Base-by-base conservation (phyloP, 2,797 vertebrate species). In the Eupleurogrammus muticus region DNA sequence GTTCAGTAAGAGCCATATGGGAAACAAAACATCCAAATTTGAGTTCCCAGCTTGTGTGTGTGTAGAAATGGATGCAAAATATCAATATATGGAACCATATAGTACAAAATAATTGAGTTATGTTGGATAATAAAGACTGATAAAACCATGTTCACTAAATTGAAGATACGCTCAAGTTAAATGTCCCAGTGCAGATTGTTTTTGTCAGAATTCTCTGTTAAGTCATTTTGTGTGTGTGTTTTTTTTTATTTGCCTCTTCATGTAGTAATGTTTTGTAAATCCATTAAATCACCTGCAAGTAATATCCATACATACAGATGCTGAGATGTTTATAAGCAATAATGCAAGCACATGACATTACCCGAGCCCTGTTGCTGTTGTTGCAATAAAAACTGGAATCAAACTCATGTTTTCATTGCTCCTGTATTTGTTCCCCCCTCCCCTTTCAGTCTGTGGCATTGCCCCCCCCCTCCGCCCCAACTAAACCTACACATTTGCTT, bases 311-410 rank as follows among this genome's bases (percentile, higher is more conserved):
- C 53, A 35, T 71, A 36, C 58, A 48, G 61, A 58, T 70, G 70
- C 59, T 66, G 46, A 75, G 52, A 65, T 47, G 75, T 79, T 81
- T 36, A 51, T 58, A 70, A 57, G 53, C 75, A 72, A 77, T 79
- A 82, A 61, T 57, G 51, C 49, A 61, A 54, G 28, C 66, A 54
- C 73, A 21, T 73, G 48, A 61, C 84, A 76, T 85, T 81, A 66
- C 44, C 12, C 58, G 57, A 75, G 17, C 48, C 80, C 50, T 87
- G 75, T 83, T 83, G 56, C 48, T 79, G 57, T 72, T 85, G 70
- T 85, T 77, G 67, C 68, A 93, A 93, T 93, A 94, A 94, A 93
- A 76, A 87, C 78, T 90, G 81, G 63, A 87, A 90, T 89, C 79
- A 75, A 87, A 90, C 73, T 77, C 72, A 80, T 76, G 65, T 75